phyloP scores from a whole-genome alignment of 2,113 vertebrate genomes.

The Hippocampus zosterae region DNA sequence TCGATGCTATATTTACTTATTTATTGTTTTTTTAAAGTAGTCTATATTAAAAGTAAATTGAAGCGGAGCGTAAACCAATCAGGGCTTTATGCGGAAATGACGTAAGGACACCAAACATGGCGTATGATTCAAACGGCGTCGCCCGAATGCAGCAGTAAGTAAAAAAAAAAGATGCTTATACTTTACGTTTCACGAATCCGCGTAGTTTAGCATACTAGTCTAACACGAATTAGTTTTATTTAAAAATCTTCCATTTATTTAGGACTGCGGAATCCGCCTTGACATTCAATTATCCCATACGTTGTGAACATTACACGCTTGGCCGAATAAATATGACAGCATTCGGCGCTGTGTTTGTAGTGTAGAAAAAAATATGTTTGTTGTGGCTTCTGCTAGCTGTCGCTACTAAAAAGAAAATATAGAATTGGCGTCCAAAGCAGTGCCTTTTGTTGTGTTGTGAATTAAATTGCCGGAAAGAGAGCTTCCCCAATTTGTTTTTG shows the following conservation, averaged over 20 bases:
- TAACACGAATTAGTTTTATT: background rate
- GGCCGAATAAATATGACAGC: background rate
- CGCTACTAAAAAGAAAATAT: background rate
- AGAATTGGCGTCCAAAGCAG: background rate
- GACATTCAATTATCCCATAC: too few relatives aligned
- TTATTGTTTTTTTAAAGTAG: background rate
- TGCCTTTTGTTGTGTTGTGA: background rate
- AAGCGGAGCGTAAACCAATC: conserved; percentile 13
- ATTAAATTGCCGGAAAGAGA: background rate
- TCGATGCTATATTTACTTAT: background rate
- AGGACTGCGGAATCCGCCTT: too few relatives aligned
- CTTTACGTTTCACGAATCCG: fast-evolving
- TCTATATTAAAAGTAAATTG: background rate
- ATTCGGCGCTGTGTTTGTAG: background rate
- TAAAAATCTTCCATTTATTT: background rate
- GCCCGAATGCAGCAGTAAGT: conserved; percentile 10
- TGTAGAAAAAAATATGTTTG: background rate
- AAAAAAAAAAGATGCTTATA: too few relatives aligned
- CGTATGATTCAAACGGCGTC: conserved; percentile 67
- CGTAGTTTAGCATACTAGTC: fast-evolving
- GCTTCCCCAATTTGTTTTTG: background rate
- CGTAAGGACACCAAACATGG: conserved; percentile 51
- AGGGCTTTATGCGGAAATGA: conserved; percentile 4
- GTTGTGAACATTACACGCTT: too few relatives aligned
- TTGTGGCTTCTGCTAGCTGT: background rate